Evolutionary conservation across 2,113 vertebrate genomes (phyloP).

Genomic region (Cranoglanis bouderius): DNA sequence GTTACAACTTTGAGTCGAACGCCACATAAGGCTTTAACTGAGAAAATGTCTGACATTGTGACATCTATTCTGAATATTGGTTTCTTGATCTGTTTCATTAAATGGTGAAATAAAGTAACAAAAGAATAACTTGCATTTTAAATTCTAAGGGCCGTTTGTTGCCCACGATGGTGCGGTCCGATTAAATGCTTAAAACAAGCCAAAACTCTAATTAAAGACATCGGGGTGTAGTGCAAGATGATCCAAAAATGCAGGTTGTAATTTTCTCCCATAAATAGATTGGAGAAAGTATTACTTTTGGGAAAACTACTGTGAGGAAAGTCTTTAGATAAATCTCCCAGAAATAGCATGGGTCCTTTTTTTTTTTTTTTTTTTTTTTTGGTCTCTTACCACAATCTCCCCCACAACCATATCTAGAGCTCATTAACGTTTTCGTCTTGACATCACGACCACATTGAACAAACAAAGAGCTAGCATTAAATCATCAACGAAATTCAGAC

Average conservation of each 20-base stretch:
- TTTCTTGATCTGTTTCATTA: background rate
- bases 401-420: background rate
- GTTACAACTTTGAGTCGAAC: background rate
- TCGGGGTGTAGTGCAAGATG: constrained; percentile 28
- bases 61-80: constrained; percentile 3
- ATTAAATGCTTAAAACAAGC: constrained; percentile 53
- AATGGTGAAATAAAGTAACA: background rate
- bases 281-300: constrained; percentile 15
- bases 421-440: background rate
- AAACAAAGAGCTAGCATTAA: constrained; percentile 8
- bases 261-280: constrained; percentile 36
- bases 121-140: background rate
- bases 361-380: background rate
- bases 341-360: constrained; percentile 2
- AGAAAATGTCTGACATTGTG: constrained; percentile 29
- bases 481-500: constrained; percentile 24
- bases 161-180: constrained; percentile 40
- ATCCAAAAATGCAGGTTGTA: constrained; percentile 31
- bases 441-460: constrained; percentile 13
- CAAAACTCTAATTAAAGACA: constrained; percentile 55
- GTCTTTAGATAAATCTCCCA: constrained; percentile 14
- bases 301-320: constrained; percentile 11
- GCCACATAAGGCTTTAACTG: constrained; percentile 7
- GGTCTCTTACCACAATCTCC: background rate
- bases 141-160: background rate